Percentiles rank a stretch among this genome's conserved stretches.
These are phyloP conservation scores for Lasius platythorax DNA, from an alignment of 2,888 invertebrate genomes.

Conservation along the genomic window DNA sequence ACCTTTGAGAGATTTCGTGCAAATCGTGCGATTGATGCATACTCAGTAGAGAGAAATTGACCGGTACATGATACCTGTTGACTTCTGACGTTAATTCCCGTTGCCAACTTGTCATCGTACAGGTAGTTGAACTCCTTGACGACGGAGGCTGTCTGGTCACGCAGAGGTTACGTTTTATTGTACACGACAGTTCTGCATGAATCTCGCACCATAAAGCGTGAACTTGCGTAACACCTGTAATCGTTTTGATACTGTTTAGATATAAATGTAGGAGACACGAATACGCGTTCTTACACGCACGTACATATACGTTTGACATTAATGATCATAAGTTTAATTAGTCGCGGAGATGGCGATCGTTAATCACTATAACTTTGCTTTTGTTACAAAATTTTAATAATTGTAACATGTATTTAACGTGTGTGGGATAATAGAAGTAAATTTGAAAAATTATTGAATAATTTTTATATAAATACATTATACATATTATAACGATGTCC, in stretches of 20 bases:
- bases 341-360: not conserved
- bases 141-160: constrained; percentile 45
- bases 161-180: constrained; percentile 46
- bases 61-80: constrained; percentile 46
- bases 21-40: constrained; percentile 35
- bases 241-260: not conserved
- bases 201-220: constrained; percentile 22
- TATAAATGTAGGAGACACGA: not conserved
- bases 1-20: constrained; percentile 19
- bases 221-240: constrained; percentile 7
- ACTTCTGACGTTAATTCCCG: constrained; percentile 49
- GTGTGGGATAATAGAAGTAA: too few relatives aligned
- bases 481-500: too few relatives aligned
- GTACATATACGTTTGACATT: not conserved
- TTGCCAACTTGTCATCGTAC: constrained; percentile 47
- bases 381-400: not conserved
- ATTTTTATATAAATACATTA: not conserved
- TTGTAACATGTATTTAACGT: not conserved
- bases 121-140: constrained; percentile 53
- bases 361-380: not conserved
- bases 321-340: constrained; percentile 5
- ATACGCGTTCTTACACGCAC: not conserved
- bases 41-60: constrained; percentile 36
- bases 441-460: not conserved
- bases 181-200: constrained; percentile 35